A percentile compares a stretch with the other conserved stretches of the same genome.
phyloP scores from a whole-genome alignment of 2,113 vertebrate species.

The Pampusana beccarii region DNA sequence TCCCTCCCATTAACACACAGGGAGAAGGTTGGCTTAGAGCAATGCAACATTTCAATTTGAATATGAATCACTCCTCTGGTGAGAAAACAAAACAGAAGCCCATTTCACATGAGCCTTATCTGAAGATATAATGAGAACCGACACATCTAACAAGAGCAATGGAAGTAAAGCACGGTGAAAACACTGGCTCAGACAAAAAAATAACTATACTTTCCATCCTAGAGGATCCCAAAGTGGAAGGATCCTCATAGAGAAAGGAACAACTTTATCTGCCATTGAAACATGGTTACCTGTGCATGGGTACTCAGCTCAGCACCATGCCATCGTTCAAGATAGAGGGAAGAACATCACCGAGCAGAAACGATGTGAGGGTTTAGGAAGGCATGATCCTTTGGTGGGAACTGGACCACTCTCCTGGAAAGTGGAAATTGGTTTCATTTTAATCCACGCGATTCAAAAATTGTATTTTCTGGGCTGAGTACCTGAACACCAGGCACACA shows the following conservation, averaged over 20 bases:
- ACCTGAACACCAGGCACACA: neutral
- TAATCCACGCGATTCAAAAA: neutral
- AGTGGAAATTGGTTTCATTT: neutral
- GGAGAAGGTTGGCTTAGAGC: constrained; percentile 24
- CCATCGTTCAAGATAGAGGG: neutral
- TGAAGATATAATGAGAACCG: constrained; percentile 5
- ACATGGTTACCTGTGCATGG: neutral
- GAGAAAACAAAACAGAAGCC: constrained; percentile 37
- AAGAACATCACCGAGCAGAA: neutral
- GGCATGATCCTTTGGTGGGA: neutral
- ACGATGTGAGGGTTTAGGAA: neutral
- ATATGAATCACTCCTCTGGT: constrained; percentile 52
- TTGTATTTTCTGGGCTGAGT: neutral
- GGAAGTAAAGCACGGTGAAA: neutral
- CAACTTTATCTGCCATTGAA: neutral
- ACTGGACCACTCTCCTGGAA: neutral
- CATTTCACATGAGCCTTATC: neutral
- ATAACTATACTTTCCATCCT: neutral
- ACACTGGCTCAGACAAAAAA: neutral
- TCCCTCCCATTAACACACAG: neutral
- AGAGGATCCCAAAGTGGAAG: neutral
- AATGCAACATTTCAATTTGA: constrained; percentile 4
- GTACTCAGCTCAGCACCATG: neutral
- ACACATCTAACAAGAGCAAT: neutral
- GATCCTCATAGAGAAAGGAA: neutral